Evolutionary conservation across 2,797 vertebrate species (phyloP).

Genomic region (Manis javanica): DNA sequence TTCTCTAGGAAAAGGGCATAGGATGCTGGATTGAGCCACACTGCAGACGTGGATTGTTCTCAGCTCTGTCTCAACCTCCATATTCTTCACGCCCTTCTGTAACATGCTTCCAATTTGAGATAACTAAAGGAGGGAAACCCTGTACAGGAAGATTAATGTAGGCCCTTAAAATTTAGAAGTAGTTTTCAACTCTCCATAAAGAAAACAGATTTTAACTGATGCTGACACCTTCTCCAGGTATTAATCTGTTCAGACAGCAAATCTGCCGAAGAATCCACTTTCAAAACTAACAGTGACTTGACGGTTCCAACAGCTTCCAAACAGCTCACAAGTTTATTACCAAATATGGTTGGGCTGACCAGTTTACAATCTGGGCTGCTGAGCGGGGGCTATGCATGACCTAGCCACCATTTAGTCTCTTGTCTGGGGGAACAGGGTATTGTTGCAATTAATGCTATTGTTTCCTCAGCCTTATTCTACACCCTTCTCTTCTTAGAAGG

Average conservation of each 20-base stretch:
- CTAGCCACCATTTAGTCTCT: neutral
- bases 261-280: neutral
- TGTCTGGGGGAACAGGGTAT: neutral
- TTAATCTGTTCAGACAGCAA: neutral
- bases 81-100: accelerated
- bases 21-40: neutral
- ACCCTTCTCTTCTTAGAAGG: neutral
- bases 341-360: slow-evolving; percentile 47
- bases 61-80: neutral
- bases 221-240: neutral
- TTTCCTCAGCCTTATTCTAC: neutral
- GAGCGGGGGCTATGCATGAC: neutral
- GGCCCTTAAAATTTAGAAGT: neutral
- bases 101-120: neutral
- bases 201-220: neutral
- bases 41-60: neutral
- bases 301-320: neutral
- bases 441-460: neutral
- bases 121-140: neutral
- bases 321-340: slow-evolving; percentile 22
- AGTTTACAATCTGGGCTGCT: neutral
- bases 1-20: neutral
- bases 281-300: slow-evolving; percentile 18
- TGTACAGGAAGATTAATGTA: neutral
- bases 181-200: neutral